phyloP scores from a whole-genome alignment of 1,140 invertebrate species.

The Drosophila cardini region DNA sequence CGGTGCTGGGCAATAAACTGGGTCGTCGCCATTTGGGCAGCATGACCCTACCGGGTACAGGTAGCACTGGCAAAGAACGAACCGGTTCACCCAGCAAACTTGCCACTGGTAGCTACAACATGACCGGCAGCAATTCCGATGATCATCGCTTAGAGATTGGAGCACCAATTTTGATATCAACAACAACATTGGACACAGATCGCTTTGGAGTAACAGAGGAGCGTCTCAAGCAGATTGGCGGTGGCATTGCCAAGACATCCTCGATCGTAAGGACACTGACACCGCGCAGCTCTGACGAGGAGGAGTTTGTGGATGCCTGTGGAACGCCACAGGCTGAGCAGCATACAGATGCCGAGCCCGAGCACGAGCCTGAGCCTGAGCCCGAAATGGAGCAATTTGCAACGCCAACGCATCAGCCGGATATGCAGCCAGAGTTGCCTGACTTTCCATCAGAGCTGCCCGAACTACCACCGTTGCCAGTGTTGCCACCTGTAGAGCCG shows the following conservation, averaged over 20 bases:
- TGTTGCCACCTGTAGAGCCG: constrained; percentile 24
- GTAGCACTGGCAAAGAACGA: constrained; percentile 21
- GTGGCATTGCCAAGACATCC: constrained; percentile 72
- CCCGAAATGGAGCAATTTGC: constrained; percentile 20
- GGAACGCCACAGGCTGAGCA: constrained; percentile 52
- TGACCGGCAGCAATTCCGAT: constrained; percentile 80
- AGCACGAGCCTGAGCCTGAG: constrained; percentile 7
- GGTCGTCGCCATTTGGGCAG: constrained; percentile 67
- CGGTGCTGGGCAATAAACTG: constrained; percentile 73
- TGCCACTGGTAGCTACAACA: constrained; percentile 78
- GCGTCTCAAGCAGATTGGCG: constrained; percentile 72
- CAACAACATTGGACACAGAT: constrained; percentile 79
- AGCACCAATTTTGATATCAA: constrained; percentile 81
- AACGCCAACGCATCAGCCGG: constrained; percentile 40
- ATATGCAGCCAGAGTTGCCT: not conserved
- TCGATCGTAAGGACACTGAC: constrained; percentile 63
- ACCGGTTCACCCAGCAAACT: constrained; percentile 62
- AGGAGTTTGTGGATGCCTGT: constrained; percentile 75
- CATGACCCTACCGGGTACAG: constrained; percentile 40
- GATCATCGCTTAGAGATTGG: constrained; percentile 83
- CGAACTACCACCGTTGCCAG: not conserved
- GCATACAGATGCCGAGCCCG: not conserved
- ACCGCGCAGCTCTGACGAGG: constrained; percentile 75
- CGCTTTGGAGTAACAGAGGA: constrained; percentile 78
- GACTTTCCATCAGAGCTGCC: not conserved